phyloP scores from a whole-genome alignment of 64 coral and sea anemone species.

The Platygyra sinensis region DNA sequence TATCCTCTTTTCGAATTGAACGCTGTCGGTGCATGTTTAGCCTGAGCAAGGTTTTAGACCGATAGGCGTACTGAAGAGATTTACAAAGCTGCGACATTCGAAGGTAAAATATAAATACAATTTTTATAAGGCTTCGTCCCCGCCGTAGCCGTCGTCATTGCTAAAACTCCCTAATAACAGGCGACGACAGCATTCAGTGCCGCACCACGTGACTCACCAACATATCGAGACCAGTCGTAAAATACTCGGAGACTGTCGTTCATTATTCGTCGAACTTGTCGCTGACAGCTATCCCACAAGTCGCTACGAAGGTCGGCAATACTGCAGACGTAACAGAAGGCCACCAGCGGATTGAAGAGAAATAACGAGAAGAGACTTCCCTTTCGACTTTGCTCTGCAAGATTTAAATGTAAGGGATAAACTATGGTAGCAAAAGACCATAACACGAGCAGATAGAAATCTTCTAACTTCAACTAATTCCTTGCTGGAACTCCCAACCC shows the following conservation, averaged over 20 bases:
- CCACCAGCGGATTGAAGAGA: conserved; percentile 91
- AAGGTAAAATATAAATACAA: too few species aligned
- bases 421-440: background rate
- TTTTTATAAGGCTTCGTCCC: too few species aligned
- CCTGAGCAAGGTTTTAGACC: too few species aligned
- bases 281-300: conserved; percentile 95
- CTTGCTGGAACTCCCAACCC: too few species aligned
- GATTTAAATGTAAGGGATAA: background rate
- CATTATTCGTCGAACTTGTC: conserved; percentile 79
- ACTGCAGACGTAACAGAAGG: conserved; percentile 86
- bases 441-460: background rate
- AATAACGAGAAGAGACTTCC: conserved; percentile 93
- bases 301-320: conserved; percentile 89
- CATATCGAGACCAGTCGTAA: conserved; percentile 77
- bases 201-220: conserved; percentile 53
- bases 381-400: conserved; percentile 86
- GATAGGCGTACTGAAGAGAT: too few species aligned
- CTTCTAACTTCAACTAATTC: too few species aligned
- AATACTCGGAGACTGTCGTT: conserved; percentile 73
- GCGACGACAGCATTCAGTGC: too few species aligned
- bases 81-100: too few species aligned
- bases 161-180: background rate
- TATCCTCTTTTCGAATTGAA: too few species aligned
- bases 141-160: too few species aligned
- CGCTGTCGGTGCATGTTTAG: too few species aligned